Evolutionary conservation across 2,113 vertebrate genomes (phyloP), one percentile per base, ranked within the genome.

Genomic region (Maccullochella peelii): DNA sequence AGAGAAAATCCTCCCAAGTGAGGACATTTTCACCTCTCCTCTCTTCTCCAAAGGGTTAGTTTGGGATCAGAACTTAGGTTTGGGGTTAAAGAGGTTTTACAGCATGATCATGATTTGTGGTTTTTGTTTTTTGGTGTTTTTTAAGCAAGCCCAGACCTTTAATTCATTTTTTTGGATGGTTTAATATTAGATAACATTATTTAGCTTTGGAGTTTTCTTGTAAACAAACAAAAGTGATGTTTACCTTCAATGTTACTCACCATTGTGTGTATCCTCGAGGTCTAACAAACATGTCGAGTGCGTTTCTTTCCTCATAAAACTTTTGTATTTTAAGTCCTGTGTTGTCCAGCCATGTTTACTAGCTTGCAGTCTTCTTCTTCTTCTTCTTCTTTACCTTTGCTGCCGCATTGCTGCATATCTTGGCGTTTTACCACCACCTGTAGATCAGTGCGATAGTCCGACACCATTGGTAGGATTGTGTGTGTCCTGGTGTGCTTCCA

Each of bases 211-310:
- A 27, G 49, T 21, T 65, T 40, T 67, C 62, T 18, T 49, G 20
- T 58, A 47, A 78, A 69, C 61, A 77, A 55, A 66, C 42, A 58
- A 58, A 67, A 21, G 40, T 59, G 25, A 59, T 20, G 40, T 69
- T 79, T 20, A 38, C 8, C 23, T 57, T 44, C 23, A 66, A 33
- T 54, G 21, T 62, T 61, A 3, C 18, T 62, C 8, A 62, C 33
- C 25, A 9, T 2, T 18, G 1, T 27, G 15, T 20, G 33, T 38
- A 16, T 54, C 15, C 47, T 54, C 16, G 6, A 71, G 33, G 10
- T 44, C 42, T 0, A n/a, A n/a, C 4, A 65, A 65, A 36, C 58
- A 59, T 33, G 4, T 1, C 6, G 33, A 50, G 23, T 11, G 16
- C n/a, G n/a, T 62, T 75, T 16, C 7, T 14, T 16, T n/a, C 18